These are phyloP conservation scores for Norana najaformis DNA, from an alignment of 2,888 invertebrate genomes.

Conservation along the genomic window DNA sequence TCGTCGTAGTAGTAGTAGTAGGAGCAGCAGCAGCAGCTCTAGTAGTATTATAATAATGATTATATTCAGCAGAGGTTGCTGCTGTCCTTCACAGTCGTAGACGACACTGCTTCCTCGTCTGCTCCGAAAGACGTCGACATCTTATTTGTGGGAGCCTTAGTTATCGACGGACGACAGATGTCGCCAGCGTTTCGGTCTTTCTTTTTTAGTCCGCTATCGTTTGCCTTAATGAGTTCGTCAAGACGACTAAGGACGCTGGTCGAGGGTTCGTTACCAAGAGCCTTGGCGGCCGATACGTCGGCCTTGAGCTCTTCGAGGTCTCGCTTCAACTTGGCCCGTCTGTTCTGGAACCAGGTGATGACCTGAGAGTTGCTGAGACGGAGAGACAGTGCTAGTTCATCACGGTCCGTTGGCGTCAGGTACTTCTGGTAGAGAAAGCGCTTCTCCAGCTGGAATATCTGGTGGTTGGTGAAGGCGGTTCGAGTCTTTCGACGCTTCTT, in stretches of 20 bases:
- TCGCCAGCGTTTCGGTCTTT: neutral
- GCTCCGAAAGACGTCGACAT: neutral
- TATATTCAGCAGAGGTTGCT: neutral
- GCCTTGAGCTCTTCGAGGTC: conserved; percentile 95
- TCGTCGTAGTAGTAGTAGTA: no score
- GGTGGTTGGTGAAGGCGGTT: conserved; percentile 97
- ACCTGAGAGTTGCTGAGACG: conserved; percentile 91
- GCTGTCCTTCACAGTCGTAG: neutral
- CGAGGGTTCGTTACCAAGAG: conserved; percentile 33
- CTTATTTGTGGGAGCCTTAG: neutral
- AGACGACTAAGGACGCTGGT: conserved; percentile 26
- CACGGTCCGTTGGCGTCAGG: conserved; percentile 92
- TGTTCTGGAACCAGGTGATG: conserved; percentile 49
- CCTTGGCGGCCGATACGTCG: conserved; percentile 89
- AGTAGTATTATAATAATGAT: neutral
- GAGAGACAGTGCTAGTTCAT: conserved; percentile 92
- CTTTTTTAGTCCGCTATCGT: conserved; percentile 22
- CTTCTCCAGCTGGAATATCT: conserved; percentile 96
- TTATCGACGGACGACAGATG: neutral
- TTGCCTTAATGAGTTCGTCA: conserved; percentile 26
- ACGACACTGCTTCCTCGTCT: neutral
- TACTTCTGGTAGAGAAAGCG: conserved; percentile 97
- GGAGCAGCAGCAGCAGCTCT: neutral
- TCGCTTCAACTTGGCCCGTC: conserved; percentile 74
- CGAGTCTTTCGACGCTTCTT: conserved; percentile 86